phyloP scores from a whole-genome alignment of 1,140 invertebrate genomes.

The Vanessa tameamea region DNA sequence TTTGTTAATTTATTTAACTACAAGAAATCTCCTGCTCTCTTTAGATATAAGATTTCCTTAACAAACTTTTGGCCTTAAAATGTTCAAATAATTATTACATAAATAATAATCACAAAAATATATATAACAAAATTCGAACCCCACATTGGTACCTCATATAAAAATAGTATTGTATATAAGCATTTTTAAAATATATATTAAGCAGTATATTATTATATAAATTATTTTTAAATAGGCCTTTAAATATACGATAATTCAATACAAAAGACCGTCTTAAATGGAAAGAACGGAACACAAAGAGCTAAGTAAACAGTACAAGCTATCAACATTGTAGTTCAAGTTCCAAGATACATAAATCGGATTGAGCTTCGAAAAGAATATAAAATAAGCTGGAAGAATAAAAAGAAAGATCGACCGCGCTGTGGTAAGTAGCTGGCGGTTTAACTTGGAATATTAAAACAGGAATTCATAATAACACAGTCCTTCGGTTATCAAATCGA shows the following conservation, averaged over 20 bases:
- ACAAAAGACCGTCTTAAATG: slow-evolving; percentile 16
- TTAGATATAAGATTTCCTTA: too few species aligned
- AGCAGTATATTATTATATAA: background rate
- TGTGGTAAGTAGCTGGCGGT: slow-evolving; percentile 31
- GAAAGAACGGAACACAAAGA: slow-evolving; percentile 22
- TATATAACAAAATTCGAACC: too few species aligned
- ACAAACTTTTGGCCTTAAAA: too few species aligned
- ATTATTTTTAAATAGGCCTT: background rate
- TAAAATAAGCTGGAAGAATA: slow-evolving; percentile 34
- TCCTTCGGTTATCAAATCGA: background rate
- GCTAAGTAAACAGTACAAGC: slow-evolving; percentile 35
- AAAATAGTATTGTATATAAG: too few species aligned
- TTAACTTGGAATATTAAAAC: slow-evolving; percentile 1
- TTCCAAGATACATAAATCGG: slow-evolving; percentile 40
- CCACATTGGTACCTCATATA: too few species aligned
- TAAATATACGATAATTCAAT: background rate
- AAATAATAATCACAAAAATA: too few species aligned
- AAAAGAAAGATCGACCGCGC: slow-evolving; percentile 17
- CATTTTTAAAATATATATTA: background rate
- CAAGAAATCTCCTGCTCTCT: too few species aligned
- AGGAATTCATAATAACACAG: background rate
- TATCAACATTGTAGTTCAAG: slow-evolving; percentile 35
- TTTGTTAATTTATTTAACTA: too few species aligned
- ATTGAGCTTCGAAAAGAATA: slow-evolving; percentile 36
- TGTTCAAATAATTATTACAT: too few species aligned